These are phyloP conservation scores for Oostethus manadensis DNA, from an alignment of 2,113 vertebrate genomes.

Conservation along the genomic window DNA sequence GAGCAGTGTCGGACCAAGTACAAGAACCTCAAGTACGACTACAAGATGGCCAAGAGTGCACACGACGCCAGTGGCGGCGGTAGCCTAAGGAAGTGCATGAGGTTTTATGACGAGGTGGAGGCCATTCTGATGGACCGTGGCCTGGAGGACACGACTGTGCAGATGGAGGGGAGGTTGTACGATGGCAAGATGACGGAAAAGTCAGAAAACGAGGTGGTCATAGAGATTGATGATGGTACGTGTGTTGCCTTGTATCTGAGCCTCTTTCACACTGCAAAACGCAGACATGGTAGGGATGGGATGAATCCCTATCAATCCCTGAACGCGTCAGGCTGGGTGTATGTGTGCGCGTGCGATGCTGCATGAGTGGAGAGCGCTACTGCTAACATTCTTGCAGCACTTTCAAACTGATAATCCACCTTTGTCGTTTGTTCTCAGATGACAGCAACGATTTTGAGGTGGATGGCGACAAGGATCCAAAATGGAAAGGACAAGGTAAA, in stretches of 20 bases:
- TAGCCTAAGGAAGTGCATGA: constrained; percentile 78
- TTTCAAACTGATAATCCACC: too few relatives aligned
- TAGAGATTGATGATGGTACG: constrained; percentile 71
- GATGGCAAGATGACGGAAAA: constrained; percentile 33
- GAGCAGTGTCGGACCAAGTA: constrained; percentile 91
- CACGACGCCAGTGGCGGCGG: constrained; percentile 51
- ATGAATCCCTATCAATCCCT: too few relatives aligned
- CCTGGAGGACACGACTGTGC: constrained; percentile 53
- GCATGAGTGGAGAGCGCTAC: too few relatives aligned
- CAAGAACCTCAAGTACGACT: constrained; percentile 89
- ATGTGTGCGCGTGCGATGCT: too few relatives aligned
- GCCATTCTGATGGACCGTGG: constrained; percentile 77
- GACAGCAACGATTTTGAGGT: constrained; percentile 57
- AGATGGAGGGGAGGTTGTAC: constrained; percentile 48
- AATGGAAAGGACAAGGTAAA: constrained; percentile 49
- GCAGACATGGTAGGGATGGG: too few relatives aligned
- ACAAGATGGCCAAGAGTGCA: constrained; percentile 78
- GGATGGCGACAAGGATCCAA: constrained; percentile 45
- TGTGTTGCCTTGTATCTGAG: background rate
- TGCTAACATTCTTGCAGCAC: too few relatives aligned
- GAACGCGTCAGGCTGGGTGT: too few relatives aligned
- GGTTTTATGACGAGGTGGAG: constrained; percentile 85
- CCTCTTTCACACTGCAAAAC: background rate
- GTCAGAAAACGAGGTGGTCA: constrained; percentile 55
- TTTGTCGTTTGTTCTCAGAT: constrained; percentile 32